Conservation (phyloP, 2,888 invertebrate species). For the Agrochola macilenta region DNA sequence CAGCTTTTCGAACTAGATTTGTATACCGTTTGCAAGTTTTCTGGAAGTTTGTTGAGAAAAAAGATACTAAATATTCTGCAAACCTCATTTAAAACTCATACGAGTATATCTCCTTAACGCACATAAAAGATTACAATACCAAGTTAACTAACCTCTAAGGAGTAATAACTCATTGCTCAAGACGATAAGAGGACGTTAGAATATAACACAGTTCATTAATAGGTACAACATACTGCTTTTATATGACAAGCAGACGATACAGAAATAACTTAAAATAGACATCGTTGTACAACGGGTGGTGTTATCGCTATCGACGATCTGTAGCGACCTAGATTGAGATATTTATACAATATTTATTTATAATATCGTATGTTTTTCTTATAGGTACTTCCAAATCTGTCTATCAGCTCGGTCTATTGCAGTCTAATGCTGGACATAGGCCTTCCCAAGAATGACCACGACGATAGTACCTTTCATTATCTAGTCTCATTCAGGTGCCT, state of each 20-base stretch:
- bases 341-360: conserved; percentile 12
- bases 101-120: background rate
- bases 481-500: background rate
- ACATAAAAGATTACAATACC: conserved; percentile 14
- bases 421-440: background rate
- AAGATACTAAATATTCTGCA: background rate
- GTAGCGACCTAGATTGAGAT: conserved; percentile 23
- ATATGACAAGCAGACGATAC: conserved; percentile 12
- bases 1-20: background rate
- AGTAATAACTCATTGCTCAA: conserved; percentile 13
- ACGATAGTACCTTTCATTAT: no score
- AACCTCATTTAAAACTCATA: background rate
- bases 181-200: conserved; percentile 18
- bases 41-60: background rate
- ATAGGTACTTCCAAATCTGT: no score
- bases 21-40: background rate
- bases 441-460: background rate
- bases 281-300: conserved; percentile 16
- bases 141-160: conserved; percentile 19
- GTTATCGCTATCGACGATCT: conserved; percentile 31
- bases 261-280: conserved; percentile 10
- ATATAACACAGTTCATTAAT: conserved; percentile 33
- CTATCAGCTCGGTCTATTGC: no score
- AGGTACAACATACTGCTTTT: background rate
- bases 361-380: no score